Base-by-base conservation (phyloP, 2,797 vertebrate species). In the Taenioides sp. region DNA sequence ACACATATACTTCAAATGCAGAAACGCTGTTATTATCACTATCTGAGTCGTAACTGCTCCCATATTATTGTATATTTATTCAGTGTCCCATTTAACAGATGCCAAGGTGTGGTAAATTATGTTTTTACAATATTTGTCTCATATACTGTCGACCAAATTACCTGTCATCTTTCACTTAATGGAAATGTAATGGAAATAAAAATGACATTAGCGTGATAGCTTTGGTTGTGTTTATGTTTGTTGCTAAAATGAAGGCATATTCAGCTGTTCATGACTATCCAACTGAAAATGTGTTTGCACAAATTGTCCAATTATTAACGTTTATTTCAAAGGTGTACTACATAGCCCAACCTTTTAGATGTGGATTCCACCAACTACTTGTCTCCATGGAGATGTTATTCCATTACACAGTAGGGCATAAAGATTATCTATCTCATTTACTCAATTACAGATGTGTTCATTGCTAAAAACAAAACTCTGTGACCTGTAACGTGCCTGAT, bases 111-210 rank as follows among this genome's bases (percentile, higher is more conserved):
- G 57, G 52, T 31, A 58, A 68, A 67, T 70, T 65, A 74, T 74
- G 83, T 82, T 81, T 49, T 69, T 78, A 83, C 75, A 16, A 37
- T 74, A 71, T 60, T 79, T 83, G 65, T 52, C 7, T 67, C 43
- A 67, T 25, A 17, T 27, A n/a, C 43, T 14, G 61, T 73, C 22
- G 22, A 28, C 18, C 47, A 70, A 47, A 60, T 58, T 14, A 12
- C 50, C 20, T 43, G 31, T 73, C 25, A 57, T 54, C 7, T 67
- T 67, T 67, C 17, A 52, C n/a, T 40, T n/a, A 68, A 68, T 68
- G 66, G 65, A 25, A 65, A 50, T 28, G 47, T 47, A 47, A 47
- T 47, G 47, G 43, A 31, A 47, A 49, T n/a, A 31, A 22, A 34
- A 31, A n/a, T 37, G 34, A 37, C 7, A n/a, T 60, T 60, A 28